Conservation (phyloP, 2,888 invertebrate genomes). For the Drosophila buzzatii region DNA sequence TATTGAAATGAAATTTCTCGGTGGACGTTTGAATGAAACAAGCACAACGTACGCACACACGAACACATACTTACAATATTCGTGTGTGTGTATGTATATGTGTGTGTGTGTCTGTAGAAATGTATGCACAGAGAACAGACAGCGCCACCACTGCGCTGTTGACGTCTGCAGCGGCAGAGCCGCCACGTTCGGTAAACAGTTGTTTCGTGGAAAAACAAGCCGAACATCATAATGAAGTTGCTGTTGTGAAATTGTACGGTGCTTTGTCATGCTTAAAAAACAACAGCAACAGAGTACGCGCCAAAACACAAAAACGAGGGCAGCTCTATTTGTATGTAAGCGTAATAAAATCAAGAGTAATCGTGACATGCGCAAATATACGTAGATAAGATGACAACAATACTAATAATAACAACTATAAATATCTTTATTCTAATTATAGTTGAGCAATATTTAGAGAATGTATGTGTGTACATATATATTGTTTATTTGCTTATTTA, state of each 20-base stretch:
- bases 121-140: conserved; percentile 45
- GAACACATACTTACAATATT: not conserved
- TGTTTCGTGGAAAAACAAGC: conserved; percentile 80
- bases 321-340: conserved; percentile 9
- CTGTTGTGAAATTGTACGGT: conserved; percentile 82
- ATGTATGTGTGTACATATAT: not conserved
- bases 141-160: conserved; percentile 48
- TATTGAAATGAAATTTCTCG: conserved; percentile 83
- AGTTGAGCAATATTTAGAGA: not conserved
- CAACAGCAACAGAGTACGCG: conserved; percentile 66
- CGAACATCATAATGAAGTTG: conserved; percentile 79
- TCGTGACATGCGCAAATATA: conserved; percentile 1
- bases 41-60: conserved; percentile 53
- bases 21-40: conserved; percentile 71
- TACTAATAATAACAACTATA: not conserved
- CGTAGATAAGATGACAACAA: not conserved
- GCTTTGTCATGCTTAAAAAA: conserved; percentile 76
- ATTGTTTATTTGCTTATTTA: too few relatives aligned
- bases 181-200: conserved; percentile 76
- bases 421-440: conserved; percentile 2
- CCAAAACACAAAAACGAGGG: conserved; percentile 72
- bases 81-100: not conserved
- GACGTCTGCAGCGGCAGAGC: conserved; percentile 57
- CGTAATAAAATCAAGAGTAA: not conserved
- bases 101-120: not conserved